These are phyloP conservation scores for Andrena camellia DNA, from an alignment of 2,888 invertebrate genomes.

Conservation along the genomic window DNA sequence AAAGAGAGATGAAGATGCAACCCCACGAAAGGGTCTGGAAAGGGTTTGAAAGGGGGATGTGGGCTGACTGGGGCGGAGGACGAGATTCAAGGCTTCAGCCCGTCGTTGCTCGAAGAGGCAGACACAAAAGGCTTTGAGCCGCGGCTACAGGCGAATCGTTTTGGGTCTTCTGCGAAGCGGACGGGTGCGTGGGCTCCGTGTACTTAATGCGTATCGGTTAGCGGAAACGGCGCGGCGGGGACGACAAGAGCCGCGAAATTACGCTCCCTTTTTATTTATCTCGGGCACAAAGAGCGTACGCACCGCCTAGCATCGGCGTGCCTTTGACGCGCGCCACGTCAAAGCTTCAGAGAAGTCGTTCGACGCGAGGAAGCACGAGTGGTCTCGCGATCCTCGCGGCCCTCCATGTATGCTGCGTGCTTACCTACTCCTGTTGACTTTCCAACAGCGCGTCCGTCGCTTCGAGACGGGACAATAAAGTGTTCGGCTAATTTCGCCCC, in stretches of 20 bases:
- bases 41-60: background rate
- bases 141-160: slow-evolving; percentile 47
- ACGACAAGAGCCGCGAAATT: slow-evolving; percentile 52
- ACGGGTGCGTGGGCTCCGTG: slow-evolving; percentile 37
- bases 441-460: background rate
- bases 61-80: slow-evolving; percentile 33
- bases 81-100: slow-evolving; percentile 58
- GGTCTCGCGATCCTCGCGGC: background rate
- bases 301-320: background rate
- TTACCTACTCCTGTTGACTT: background rate
- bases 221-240: background rate
- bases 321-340: slow-evolving; percentile 24
- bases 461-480: background rate
- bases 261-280: slow-evolving; percentile 52
- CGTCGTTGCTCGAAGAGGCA: slow-evolving; percentile 24
- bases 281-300: slow-evolving; percentile 16
- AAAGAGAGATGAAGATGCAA: background rate
- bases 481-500: slow-evolving; percentile 7
- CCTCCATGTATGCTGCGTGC: no score
- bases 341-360: slow-evolving; percentile 9
- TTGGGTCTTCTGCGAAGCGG: slow-evolving; percentile 32
- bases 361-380: background rate
- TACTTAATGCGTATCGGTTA: slow-evolving; percentile 60
- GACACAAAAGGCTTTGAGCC: slow-evolving; percentile 63
- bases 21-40: slow-evolving; percentile 17